Evolutionary conservation across 2,888 invertebrate species (phyloP), one percentile per base, ranked within the genome.

Genomic region (Polia nebulosa): DNA sequence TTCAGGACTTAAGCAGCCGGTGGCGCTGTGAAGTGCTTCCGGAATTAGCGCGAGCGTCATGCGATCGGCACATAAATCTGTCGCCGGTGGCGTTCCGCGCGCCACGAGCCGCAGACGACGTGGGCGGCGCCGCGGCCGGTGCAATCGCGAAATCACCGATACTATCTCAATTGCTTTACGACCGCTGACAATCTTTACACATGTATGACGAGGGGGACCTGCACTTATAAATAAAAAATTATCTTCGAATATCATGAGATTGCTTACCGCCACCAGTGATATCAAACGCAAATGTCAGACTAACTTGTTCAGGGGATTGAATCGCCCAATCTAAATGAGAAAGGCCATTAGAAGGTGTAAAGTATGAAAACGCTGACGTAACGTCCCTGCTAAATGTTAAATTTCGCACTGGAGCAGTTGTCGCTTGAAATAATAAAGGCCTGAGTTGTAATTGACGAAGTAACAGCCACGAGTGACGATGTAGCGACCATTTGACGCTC

Each of bases 11-110:
- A 76, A 78, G 79, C 74, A 81, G 85, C 78, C 76, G 80, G 82
- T 81, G 82, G 84, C 78, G 82, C 76, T 85, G 85, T 86, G 80
- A 88, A 91, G 85, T 86, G 88, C 84, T 91, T 91, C 89, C 89
- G 87, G 91, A 91, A 90, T 90, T 89, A 89, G 88, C 82, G 87
- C 86, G 80, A 83, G 86, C 89, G 89, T 87, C 91, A 92, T 91
- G 92, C 91, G 86, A 94, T 92, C 88, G 81, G 73, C 83, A 76
- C 90, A 93, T 94, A 93, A 94, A 94, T 93, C 91, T 90, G 89
- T 92, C 92, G 87, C 84, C 88, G 82, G 85, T 81, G 80, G 72
- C 82, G 79, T 80, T 80, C 76, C 56, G 20, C 77, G 76, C 76
- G 67, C 76, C 75, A 75, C 80, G 68, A 65, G 67, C 73, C 64